Evolutionary conservation across 37 sponge, comb jelly and placozoan genomes (phyloP).

Genomic region (Halichondria panicea): DNA sequence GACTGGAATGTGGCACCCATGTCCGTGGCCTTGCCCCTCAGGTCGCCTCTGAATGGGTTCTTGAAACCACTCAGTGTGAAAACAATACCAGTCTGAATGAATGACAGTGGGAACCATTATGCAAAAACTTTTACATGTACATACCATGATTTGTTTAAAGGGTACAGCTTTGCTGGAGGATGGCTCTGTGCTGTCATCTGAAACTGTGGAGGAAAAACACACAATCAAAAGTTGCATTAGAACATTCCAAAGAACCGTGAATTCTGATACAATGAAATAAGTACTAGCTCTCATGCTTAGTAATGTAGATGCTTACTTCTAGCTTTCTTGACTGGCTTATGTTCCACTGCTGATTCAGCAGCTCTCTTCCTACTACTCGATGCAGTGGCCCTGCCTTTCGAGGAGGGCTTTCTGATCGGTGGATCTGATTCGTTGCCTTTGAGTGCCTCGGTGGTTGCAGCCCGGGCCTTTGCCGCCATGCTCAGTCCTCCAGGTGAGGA

Average conservation of each 20-base stretch:
- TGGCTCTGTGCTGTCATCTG: neutral
- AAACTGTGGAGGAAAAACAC: neutral
- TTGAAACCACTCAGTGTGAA: conserved; percentile 92
- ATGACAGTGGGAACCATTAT: neutral
- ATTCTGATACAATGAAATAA: too few species aligned
- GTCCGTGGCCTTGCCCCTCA: conserved; percentile 77
- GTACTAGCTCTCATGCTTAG: too few species aligned
- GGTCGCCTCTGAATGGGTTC: conserved; percentile 83
- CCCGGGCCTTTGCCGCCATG: conserved; percentile 46
- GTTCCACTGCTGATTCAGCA: neutral
- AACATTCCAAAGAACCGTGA: neutral
- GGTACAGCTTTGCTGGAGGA: neutral
- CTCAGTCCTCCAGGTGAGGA: neutral
- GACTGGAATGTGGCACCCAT: conserved; percentile 82
- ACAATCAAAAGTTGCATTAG: neutral
- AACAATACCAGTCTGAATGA: conserved; percentile 57
- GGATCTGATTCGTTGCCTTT: conserved; percentile 7
- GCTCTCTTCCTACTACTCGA: neutral
- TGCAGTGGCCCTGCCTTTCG: neutral
- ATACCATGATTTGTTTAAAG: conserved; percentile 9
- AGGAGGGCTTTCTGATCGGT: neutral
- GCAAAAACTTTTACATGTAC: neutral
- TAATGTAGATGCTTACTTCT: conserved; percentile 12
- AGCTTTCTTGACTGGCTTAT: neutral
- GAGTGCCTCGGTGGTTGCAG: conserved; percentile 44